Evolutionary conservation across 2,113 vertebrate species (phyloP).

Genomic region (Pseudorectes ferrugineus): DNA sequence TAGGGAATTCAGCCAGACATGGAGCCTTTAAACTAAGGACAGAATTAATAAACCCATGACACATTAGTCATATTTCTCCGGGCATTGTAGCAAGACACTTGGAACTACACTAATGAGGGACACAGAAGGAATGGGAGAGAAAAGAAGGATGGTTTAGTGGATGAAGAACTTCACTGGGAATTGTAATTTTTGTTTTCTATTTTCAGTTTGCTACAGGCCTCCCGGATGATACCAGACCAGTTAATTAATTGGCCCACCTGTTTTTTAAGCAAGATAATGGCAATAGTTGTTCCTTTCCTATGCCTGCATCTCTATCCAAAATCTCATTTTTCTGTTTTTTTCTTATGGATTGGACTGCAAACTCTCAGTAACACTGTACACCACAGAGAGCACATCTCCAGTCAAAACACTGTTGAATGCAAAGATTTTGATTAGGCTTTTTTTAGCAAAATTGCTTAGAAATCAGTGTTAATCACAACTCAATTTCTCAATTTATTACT

Average conservation of each 20-base stretch:
- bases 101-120: background rate
- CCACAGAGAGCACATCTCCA: background rate
- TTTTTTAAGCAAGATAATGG: background rate
- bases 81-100: background rate
- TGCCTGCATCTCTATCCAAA: background rate
- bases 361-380: background rate
- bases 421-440: background rate
- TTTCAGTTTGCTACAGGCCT: background rate
- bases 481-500: background rate
- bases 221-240: fast-evolving
- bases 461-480: background rate
- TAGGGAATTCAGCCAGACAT: background rate
- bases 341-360: background rate
- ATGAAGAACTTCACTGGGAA: background rate
- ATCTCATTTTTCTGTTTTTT: background rate
- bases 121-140: background rate
- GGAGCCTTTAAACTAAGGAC: background rate
- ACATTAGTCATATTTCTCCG: background rate
- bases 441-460: background rate
- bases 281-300: background rate
- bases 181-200: background rate
- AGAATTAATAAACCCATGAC: background rate
- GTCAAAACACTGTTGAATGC: background rate
- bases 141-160: background rate
- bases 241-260: background rate